Percentiles rank a stretch among this genome's conserved stretches.
Evolutionary conservation across 2,797 vertebrate species (phyloP).

Genomic region (Coregonus ussuriensis): DNA sequence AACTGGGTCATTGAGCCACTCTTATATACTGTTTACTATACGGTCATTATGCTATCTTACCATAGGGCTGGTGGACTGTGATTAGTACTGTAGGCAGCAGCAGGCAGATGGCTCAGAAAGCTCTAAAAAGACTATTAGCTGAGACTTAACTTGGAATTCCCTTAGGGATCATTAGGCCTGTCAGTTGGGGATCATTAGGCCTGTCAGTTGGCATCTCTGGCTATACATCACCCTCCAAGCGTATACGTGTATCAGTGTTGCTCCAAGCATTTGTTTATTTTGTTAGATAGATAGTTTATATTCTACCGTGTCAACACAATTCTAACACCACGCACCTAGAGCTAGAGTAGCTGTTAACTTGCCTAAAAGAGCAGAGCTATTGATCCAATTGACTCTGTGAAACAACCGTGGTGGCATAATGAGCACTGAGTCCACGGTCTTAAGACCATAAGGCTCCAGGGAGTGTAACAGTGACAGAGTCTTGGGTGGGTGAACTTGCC

Average conservation of each 20-base stretch:
- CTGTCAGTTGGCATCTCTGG: neutral
- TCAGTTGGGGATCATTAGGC: neutral
- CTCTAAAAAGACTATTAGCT: slow-evolving; percentile 46
- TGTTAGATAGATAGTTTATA: neutral
- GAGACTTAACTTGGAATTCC: slow-evolving; percentile 42
- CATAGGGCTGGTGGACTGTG: too few relatives aligned
- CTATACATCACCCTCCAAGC: neutral
- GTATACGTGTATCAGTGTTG: neutral
- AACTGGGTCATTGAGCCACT: neutral
- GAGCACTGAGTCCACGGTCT: slow-evolving; percentile 11
- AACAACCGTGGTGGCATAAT: slow-evolving; percentile 16
- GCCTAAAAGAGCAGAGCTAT: neutral
- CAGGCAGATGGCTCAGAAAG: slow-evolving; percentile 43
- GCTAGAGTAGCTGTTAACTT: neutral
- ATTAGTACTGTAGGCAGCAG: neutral
- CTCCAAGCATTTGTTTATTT: neutral
- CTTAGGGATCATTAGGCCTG: slow-evolving; percentile 18
- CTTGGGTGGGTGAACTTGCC: too few relatives aligned
- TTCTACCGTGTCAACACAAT: neutral
- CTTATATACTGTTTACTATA: neutral
- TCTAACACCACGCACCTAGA: too few relatives aligned
- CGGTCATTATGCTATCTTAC: neutral
- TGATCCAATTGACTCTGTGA: neutral
- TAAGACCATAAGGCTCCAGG: slow-evolving; percentile 1
- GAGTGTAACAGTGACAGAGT: too few relatives aligned